phyloP scores from a whole-genome alignment of 2,888 invertebrate genomes.

The Gandaritis pyraliata region DNA sequence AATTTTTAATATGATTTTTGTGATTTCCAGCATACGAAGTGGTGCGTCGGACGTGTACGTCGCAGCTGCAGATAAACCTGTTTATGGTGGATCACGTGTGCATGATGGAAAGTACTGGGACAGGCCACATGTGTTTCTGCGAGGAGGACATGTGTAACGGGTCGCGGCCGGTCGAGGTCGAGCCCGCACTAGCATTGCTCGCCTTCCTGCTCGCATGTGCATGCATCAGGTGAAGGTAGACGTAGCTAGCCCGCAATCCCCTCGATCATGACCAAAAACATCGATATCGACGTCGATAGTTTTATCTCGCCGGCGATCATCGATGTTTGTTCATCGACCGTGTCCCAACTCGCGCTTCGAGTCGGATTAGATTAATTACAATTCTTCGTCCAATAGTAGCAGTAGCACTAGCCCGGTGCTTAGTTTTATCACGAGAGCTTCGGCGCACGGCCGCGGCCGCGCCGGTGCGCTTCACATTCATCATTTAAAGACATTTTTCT shows the following conservation, averaged over 20 bases:
- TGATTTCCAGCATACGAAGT: conserved; percentile 92
- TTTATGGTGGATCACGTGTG: conserved; percentile 99
- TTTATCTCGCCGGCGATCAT: conserved; percentile 34
- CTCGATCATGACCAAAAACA: conserved; percentile 35
- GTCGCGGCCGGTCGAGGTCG: conserved; percentile 52
- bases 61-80: conserved; percentile 96
- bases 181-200: conserved; percentile 48
- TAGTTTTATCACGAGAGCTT: conserved; percentile 65
- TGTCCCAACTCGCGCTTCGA: conserved; percentile 35
- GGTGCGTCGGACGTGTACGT: conserved; percentile 95
- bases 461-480: conserved; percentile 23
- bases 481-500: conserved; percentile 29
- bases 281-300: conserved; percentile 37
- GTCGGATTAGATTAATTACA: conserved; percentile 68
- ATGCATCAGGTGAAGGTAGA: conserved; percentile 80
- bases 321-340: conserved; percentile 29
- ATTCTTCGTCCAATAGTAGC: conserved; percentile 80
- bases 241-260: conserved; percentile 61
- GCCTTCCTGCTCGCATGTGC: conserved; percentile 75
- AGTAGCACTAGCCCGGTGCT: conserved; percentile 69
- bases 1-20: background rate
- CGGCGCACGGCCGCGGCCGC: conserved; percentile 32
- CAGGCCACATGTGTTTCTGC: conserved; percentile 99
- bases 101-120: conserved; percentile 99
- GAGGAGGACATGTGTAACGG: conserved; percentile 98